Base-by-base conservation (phyloP, 1,140 invertebrate genomes). In the Drosophila rufa region DNA sequence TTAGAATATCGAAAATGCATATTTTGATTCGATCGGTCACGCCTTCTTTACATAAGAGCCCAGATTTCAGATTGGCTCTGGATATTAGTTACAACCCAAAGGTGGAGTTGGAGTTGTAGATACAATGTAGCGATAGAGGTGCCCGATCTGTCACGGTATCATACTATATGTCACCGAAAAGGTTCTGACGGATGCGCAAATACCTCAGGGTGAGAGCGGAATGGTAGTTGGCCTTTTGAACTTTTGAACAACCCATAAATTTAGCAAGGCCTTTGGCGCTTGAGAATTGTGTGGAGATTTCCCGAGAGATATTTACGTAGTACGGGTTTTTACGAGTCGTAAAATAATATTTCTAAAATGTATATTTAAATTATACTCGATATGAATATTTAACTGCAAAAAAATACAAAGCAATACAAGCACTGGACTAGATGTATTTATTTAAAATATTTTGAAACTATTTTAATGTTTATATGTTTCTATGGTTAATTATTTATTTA, bases 1-100 rank as follows among this genome's bases (percentile, higher is more conserved):
- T 65, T 55, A 47, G 30, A 47, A n/a, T 17, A 30, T 27, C 3
- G 8, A 42, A 48, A 38, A 42, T 42, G 8, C 2, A 36, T 11
- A 36, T 43, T 75, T 64, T 17, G 43, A 75, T 75, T 48, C 30
- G 56, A 75, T 75, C 68, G 27, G 50, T n/a, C 40, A 71, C 60
- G 67, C 59, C 38, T 9, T 12, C 17, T 62, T 53, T 33, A 40
- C 27, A 51, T 50, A 53, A 42, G 11, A 51, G 11, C n/a, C 25
- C 42, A 25, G 33, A 25, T 33, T 48, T 48, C 42, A 64, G 75
- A 83, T 83, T 70, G 42, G 43, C 51, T 58, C 36, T 40, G 48
- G 56, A 80, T 73, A 77, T 80, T 30, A 59, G 33, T 40, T 58
- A 84, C 81, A 80, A 48, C 40, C 75, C 27, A 53, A 58, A 53